phyloP scores from a whole-genome alignment of 2,888 invertebrate species.

The Drosophila rellima region DNA sequence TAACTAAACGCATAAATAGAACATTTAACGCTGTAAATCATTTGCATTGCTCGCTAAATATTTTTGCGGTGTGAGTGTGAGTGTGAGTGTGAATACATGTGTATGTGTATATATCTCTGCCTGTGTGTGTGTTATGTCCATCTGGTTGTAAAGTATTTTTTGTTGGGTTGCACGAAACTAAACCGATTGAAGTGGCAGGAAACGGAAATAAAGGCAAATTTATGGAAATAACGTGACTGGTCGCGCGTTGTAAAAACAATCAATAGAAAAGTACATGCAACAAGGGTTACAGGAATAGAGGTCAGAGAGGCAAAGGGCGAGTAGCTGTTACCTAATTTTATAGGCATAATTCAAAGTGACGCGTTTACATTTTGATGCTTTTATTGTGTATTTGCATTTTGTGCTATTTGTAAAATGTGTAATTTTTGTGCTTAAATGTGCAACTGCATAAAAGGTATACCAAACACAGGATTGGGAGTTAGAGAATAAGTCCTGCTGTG shows the following conservation, averaged over 20 bases:
- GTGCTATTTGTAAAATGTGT: conserved; percentile 50
- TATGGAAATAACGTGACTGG: conserved; percentile 75
- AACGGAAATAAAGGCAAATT: conserved; percentile 78
- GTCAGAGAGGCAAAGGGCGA: neutral
- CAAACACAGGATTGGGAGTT: neutral
- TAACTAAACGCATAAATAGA: conserved; percentile 80
- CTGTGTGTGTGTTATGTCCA: conserved; percentile 12
- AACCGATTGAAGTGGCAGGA: conserved; percentile 69
- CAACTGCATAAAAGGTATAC: conserved; percentile 65
- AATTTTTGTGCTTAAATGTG: conserved; percentile 72
- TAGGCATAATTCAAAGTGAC: conserved; percentile 63
- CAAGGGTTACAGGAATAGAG: conserved; percentile 1
- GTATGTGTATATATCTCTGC: neutral
- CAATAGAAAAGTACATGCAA: conserved; percentile 33
- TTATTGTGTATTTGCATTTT: conserved; percentile 59
- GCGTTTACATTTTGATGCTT: conserved; percentile 56
- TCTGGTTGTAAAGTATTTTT: conserved; percentile 20
- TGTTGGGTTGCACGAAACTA: conserved; percentile 10
- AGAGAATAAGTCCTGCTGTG: conserved; percentile 25
- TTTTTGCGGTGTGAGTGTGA: conserved; percentile 37
- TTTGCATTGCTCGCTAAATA: conserved; percentile 70
- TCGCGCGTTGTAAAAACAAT: conserved; percentile 49
- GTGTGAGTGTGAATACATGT: neutral
- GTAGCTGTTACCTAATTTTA: conserved; percentile 48
- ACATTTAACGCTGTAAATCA: conserved; percentile 79